Conservation (phyloP, 2,888 invertebrate genomes). For the Camponotus fellah region DNA sequence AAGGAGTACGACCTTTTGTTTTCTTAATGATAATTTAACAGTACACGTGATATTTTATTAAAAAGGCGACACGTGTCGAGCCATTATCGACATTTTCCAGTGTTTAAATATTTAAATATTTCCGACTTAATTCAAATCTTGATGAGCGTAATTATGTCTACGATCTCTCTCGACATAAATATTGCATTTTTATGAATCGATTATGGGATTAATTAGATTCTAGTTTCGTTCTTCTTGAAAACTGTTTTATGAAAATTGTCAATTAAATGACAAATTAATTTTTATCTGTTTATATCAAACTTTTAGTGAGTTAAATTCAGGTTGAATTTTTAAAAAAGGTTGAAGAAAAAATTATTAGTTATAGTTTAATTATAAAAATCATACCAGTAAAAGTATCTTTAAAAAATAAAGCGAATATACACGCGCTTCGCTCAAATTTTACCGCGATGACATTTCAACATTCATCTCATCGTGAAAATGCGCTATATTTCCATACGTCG, state of each 20-base stretch:
- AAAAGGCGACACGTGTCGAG: not conserved
- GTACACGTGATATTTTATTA: conserved; percentile 34
- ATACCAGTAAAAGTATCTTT: not conserved
- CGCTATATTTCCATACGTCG: not conserved
- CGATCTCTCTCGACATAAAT: not conserved
- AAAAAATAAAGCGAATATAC: not conserved
- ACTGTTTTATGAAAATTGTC: not conserved
- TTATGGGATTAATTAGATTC: conserved; percentile 7
- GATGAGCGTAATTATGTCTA: not conserved
- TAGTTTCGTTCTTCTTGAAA: not conserved
- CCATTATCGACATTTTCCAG: not conserved
- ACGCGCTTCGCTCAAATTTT: not conserved
- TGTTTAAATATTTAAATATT: conserved; percentile 10
- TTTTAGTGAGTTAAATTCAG: not conserved
- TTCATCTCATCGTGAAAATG: not conserved
- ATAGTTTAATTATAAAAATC: not conserved
- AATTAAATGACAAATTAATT: not conserved
- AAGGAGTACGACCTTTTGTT: conserved; percentile 64
- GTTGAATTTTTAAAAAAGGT: not conserved
- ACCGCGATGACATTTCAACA: not conserved
- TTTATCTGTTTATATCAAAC: not conserved
- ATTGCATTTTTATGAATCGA: not conserved
- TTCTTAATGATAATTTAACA: conserved; percentile 79
- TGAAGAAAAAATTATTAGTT: not conserved
- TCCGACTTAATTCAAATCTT: conserved; percentile 11